Evolutionary conservation across 64 coral and sea anemone genomes (phyloP).

Genomic region (Catalaphyllia jardinei): DNA sequence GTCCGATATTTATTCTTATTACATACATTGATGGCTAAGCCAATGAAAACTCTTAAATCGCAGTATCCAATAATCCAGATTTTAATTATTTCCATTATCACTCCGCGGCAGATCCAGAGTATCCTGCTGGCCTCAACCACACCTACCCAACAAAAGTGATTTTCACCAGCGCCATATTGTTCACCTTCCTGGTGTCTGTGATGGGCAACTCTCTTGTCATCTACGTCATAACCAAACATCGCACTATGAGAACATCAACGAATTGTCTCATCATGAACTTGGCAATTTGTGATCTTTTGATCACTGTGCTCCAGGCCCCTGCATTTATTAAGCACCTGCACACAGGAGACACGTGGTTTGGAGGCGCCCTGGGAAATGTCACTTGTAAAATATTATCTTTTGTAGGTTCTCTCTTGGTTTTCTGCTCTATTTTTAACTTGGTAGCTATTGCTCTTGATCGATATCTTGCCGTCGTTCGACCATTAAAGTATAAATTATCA

Average conservation of each 20-base stretch:
- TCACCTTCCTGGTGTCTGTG: conserved; percentile 24
- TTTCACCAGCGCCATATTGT: not conserved
- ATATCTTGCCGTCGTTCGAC: not conserved
- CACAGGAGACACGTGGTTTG: not conserved
- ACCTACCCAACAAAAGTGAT: conserved; percentile 2
- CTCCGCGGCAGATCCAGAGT: too few relatives aligned
- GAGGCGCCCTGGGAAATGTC: not conserved
- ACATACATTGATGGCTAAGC: too few relatives aligned
- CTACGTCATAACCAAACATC: conserved; percentile 18
- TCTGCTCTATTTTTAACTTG: not conserved
- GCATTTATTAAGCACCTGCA: not conserved
- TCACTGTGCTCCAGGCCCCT: conserved; percentile 3
- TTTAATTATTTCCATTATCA: too few relatives aligned
- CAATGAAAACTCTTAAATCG: too few relatives aligned
- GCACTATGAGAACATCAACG: conserved; percentile 32
- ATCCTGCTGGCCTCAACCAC: not conserved
- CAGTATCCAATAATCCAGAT: too few relatives aligned
- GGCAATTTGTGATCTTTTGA: conserved; percentile 25
- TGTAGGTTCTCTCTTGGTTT: not conserved
- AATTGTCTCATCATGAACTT: conserved; percentile 52
- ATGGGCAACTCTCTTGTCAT: conserved; percentile 50
- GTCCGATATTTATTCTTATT: too few relatives aligned
- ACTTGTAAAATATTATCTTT: not conserved
- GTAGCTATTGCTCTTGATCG: not conserved
- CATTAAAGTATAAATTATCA: not conserved